Evolutionary conservation across 30 jellyfish, hydroid and myxozoan species (phyloP).

Genomic region (Turritopsis rubra): DNA sequence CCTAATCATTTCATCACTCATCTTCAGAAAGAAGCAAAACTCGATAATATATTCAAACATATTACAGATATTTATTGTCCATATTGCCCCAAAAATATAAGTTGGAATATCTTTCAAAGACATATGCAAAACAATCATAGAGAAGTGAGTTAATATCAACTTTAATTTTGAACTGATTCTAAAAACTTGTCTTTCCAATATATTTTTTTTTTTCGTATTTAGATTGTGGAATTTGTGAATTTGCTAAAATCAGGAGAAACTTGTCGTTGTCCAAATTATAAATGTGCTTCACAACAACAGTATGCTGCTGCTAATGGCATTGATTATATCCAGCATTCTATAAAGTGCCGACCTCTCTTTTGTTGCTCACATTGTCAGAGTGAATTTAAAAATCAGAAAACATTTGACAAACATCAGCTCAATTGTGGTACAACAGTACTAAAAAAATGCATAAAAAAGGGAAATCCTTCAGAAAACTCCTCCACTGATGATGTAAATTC

Average conservation of each 20-base stretch:
- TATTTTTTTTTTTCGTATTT: background rate
- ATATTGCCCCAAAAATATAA: background rate
- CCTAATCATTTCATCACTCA: background rate
- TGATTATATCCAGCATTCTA: constrained; percentile 4
- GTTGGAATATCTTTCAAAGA: background rate
- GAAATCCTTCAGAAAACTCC: background rate
- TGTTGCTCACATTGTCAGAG: background rate
- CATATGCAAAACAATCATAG: constrained; percentile 13
- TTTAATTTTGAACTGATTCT: background rate
- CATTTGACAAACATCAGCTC: background rate
- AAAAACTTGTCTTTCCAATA: background rate
- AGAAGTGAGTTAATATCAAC: background rate
- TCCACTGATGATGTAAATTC: background rate
- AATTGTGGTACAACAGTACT: background rate
- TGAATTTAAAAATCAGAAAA: background rate
- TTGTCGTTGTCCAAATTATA: constrained; percentile 5
- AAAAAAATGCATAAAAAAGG: background rate
- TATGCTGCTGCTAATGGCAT: background rate
- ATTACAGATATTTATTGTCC: constrained; percentile 8
- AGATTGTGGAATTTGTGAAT: background rate
- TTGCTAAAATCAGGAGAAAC: background rate
- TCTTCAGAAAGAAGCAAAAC: constrained; percentile 3
- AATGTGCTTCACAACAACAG: background rate
- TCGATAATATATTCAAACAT: constrained; percentile 7
- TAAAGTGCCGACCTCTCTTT: background rate